phyloP scores from a whole-genome alignment of 2,797 vertebrate species.

The Halcyon chelicuti region DNA sequence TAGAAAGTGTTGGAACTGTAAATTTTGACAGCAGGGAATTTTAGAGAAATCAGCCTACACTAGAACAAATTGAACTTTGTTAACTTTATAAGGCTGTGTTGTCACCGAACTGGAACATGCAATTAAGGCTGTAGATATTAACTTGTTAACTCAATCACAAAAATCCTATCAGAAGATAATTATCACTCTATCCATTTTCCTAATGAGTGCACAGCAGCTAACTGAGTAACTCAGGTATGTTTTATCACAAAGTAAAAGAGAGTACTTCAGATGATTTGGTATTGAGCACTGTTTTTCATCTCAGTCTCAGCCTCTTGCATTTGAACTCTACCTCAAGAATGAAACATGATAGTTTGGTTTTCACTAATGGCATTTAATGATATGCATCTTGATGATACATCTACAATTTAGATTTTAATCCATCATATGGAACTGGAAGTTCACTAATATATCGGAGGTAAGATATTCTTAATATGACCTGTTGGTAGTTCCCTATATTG shows the following conservation, averaged over 20 bases:
- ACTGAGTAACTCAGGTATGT: background rate
- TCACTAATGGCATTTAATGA: background rate
- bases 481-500: background rate
- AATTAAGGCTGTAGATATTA: background rate
- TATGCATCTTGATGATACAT: background rate
- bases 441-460: background rate
- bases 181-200: background rate
- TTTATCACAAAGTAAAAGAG: background rate
- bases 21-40: background rate
- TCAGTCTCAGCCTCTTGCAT: background rate
- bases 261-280: background rate
- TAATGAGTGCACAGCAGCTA: background rate
- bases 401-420: background rate
- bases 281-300: fast-evolving
- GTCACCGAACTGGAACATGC: background rate
- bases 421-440: background rate
- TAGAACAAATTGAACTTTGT: background rate
- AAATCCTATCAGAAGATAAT: background rate
- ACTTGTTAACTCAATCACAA: background rate
- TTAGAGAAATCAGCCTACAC: background rate
- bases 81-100: background rate
- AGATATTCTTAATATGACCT: background rate
- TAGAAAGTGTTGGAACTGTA: background rate
- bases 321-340: background rate
- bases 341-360: background rate